Evolutionary conservation across 2,113 vertebrate genomes (phyloP).

Genomic region (human (Homo sapiens)): DNA sequence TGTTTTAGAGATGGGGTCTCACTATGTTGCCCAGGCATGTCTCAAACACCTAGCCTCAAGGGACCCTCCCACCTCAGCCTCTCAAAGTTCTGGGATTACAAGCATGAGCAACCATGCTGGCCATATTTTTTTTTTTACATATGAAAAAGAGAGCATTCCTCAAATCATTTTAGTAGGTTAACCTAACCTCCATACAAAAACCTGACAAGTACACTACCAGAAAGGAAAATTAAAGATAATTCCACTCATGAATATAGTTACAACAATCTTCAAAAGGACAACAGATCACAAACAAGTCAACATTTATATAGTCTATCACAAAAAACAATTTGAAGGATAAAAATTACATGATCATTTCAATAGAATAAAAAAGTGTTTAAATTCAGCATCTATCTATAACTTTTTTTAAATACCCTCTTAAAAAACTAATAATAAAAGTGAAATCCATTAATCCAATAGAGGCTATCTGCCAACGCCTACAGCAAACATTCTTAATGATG

Average conservation of each 20-base stretch:
- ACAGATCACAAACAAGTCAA: neutral
- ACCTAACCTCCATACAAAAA: neutral
- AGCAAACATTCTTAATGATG: neutral
- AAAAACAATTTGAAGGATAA: neutral
- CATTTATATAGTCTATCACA: neutral
- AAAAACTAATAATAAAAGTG: neutral
- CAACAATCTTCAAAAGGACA: neutral
- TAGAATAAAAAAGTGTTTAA: neutral
- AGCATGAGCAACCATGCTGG: too few species aligned
- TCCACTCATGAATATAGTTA: neutral
- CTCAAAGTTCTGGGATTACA: too few species aligned
- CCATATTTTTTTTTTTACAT: neutral
- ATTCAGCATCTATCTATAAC: neutral
- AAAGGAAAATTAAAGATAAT: constrained; percentile 37
- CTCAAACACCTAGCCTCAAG: too few species aligned
- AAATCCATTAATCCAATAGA: neutral
- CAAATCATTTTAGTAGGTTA: neutral
- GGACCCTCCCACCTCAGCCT: too few species aligned
- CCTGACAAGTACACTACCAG: neutral
- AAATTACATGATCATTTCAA: neutral
- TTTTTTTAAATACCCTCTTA: neutral
- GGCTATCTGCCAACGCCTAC: neutral
- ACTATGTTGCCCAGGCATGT: too few species aligned
- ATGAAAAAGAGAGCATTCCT: neutral
- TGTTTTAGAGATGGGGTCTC: too few species aligned